A percentile compares a stretch with the other conserved stretches of the same genome.
phyloP scores from a whole-genome alignment of 2,113 vertebrate genomes.

The rabbit (Oryctolagus cuniculus) region DNA sequence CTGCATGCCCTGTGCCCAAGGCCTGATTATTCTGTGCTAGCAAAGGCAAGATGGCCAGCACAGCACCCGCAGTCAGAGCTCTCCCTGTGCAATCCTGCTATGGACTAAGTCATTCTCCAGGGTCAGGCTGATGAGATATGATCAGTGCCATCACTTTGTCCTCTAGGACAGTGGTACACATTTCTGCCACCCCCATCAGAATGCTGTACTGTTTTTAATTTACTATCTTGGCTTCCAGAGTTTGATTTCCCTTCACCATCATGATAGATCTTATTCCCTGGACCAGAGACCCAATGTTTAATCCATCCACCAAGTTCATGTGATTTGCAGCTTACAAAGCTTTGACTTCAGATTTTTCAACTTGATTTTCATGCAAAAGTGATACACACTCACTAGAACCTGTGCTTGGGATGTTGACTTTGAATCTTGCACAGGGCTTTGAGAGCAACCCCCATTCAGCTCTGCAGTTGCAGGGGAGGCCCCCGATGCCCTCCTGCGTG shows the following conservation, averaged over 20 bases:
- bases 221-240: background rate
- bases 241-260: background rate
- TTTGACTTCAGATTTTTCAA: too few species aligned
- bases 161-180: too few species aligned
- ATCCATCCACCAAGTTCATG: background rate
- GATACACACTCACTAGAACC: too few species aligned
- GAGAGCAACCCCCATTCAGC: too few species aligned
- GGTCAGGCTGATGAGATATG: background rate
- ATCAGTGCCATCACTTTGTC: background rate
- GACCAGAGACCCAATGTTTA: background rate
- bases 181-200: background rate
- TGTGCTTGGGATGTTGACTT: too few species aligned
- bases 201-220: background rate
- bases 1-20: too few species aligned
- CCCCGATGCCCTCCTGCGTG: too few species aligned
- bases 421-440: too few species aligned
- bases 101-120: background rate
- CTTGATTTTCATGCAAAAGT: too few species aligned
- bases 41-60: background rate
- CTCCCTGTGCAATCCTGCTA: background rate
- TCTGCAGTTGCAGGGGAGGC: too few species aligned
- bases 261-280: background rate
- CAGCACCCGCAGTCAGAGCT: too few species aligned
- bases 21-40: background rate
- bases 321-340: too few species aligned